Evolutionary conservation across 2,888 invertebrate genomes (phyloP).

Genomic region (Xanthia togata): DNA sequence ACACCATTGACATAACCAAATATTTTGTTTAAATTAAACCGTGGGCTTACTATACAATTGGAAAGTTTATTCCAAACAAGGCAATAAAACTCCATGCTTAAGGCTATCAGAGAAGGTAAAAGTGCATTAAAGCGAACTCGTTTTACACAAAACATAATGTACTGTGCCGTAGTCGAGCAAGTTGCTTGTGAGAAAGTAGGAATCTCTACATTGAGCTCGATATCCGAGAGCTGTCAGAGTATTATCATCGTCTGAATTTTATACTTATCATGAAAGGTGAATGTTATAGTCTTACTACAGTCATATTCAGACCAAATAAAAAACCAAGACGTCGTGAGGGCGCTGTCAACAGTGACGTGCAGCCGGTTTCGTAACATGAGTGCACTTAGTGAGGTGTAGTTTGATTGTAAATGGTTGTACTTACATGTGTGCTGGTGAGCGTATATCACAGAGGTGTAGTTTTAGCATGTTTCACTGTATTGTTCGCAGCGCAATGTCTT

Average conservation of each 20-base stretch:
- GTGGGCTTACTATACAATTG: conserved; percentile 29
- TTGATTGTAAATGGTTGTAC: too few species aligned
- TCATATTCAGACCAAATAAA: not conserved
- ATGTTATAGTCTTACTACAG: not conserved
- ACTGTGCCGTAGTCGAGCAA: conserved; percentile 7
- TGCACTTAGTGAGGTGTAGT: too few species aligned
- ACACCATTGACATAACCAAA: conserved; percentile 14
- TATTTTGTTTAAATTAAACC: conserved; percentile 13
- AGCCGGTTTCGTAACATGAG: too few species aligned
- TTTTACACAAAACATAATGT: conserved; percentile 26
- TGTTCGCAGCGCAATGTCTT: too few species aligned
- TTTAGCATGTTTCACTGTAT: too few species aligned
- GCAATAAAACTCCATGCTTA: conserved; percentile 44
- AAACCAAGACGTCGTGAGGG: too few species aligned
- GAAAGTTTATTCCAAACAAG: conserved; percentile 54
- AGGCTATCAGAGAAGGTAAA: conserved; percentile 52
- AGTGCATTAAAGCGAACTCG: conserved; percentile 38
- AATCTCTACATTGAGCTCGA: conserved; percentile 3
- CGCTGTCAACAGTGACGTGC: too few species aligned
- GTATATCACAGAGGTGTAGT: too few species aligned
- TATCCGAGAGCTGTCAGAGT: conserved; percentile 9
- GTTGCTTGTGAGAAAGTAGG: conserved; percentile 34
- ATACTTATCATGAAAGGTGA: not conserved
- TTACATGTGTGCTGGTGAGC: too few species aligned
- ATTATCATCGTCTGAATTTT: conserved; percentile 17